Conservation (phyloP, 1,140 invertebrate genomes). For the Drosophila kepulauana region DNA sequence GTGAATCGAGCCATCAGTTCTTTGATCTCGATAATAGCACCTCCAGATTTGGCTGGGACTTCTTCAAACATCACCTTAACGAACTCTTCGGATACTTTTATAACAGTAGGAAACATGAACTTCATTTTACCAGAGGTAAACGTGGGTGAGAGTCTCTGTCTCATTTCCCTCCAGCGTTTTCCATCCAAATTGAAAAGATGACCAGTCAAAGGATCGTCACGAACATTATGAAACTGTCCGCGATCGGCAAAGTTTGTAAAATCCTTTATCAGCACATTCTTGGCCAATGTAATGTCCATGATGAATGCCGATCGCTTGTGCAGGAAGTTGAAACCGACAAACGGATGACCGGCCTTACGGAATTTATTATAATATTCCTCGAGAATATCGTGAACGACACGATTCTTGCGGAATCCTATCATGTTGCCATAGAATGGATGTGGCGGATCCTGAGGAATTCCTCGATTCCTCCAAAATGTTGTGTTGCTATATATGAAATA, state of each 20-base stretch:
- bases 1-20: conserved; percentile 87
- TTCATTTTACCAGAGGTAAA: conserved; percentile 87
- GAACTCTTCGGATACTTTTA: conserved; percentile 69
- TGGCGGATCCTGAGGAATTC: conserved; percentile 83
- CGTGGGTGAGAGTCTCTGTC: conserved; percentile 85
- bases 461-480: conserved; percentile 84
- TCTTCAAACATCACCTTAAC: conserved; percentile 56
- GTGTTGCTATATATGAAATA: conserved; percentile 56
- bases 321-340: conserved; percentile 65
- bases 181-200: conserved; percentile 83
- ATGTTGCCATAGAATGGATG: conserved; percentile 81
- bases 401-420: conserved; percentile 53
- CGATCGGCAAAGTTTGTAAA: conserved; percentile 86
- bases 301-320: conserved; percentile 53
- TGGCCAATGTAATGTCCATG: conserved; percentile 78
- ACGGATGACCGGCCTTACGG: conserved; percentile 60
- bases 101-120: conserved; percentile 86
- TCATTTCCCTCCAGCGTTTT: conserved; percentile 85
- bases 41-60: conserved; percentile 45
- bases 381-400: conserved; percentile 34
- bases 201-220: conserved; percentile 77
- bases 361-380: conserved; percentile 60
- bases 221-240: conserved; percentile 84
- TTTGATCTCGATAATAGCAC: conserved; percentile 86
- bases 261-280: conserved; percentile 86